A percentile compares a stretch with the other conserved stretches of the same genome.
phyloP scores from a whole-genome alignment of 2,888 invertebrate species.

The Acrobasis suavella region DNA sequence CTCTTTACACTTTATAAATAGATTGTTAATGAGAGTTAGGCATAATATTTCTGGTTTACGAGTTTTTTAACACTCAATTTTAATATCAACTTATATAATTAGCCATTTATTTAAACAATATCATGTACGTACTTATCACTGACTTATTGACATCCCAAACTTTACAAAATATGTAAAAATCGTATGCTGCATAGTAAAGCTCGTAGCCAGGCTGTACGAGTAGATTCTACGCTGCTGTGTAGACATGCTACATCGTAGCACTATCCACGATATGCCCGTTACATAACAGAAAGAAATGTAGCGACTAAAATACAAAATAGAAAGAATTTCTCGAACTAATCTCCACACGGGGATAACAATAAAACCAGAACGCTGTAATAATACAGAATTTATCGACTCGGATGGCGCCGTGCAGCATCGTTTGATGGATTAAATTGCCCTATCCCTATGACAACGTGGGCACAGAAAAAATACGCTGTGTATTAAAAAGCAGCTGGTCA shows the following conservation, averaged over 20 bases:
- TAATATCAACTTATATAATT: too few species aligned
- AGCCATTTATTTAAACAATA: too few species aligned
- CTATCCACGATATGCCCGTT: background rate
- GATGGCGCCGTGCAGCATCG: constrained; percentile 63
- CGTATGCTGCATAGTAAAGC: background rate
- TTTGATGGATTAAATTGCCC: constrained; percentile 83
- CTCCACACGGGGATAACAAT: constrained; percentile 64
- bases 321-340: constrained; percentile 47
- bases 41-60: too few species aligned
- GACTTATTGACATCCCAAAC: too few species aligned
- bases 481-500: constrained; percentile 82
- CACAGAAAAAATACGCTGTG: constrained; percentile 78
- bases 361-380: constrained; percentile 76
- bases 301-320: background rate
- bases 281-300: background rate
- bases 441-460: constrained; percentile 81
- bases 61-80: too few species aligned
- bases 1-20: background rate
- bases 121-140: too few species aligned
- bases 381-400: constrained; percentile 79
- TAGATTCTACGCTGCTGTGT: background rate
- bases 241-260: background rate
- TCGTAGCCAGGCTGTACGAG: background rate
- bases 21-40: background rate
- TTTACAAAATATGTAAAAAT: too few species aligned